A percentile compares a stretch with the other conserved stretches of the same genome.
These are phyloP conservation scores for Calephelis virginiensis DNA, from an alignment of 1,140 invertebrate species.

Conservation along the genomic window DNA sequence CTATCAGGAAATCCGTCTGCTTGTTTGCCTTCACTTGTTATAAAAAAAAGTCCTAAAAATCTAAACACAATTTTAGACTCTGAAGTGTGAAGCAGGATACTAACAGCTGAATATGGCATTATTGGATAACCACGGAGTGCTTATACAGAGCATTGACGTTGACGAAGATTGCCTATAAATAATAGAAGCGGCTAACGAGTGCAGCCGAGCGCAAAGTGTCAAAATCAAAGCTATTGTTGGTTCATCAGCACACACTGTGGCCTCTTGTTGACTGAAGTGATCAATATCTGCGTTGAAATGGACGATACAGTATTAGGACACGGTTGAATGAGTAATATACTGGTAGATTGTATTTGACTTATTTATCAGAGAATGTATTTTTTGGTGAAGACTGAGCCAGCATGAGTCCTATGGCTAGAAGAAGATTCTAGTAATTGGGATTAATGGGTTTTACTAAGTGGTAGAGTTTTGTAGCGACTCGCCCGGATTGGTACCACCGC, in stretches of 20 bases:
- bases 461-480: no score
- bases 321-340: neutral
- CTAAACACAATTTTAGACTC: no score
- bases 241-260: constrained; percentile 35
- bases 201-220: constrained; percentile 30
- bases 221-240: constrained; percentile 40
- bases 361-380: no score
- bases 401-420: no score
- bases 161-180: constrained; percentile 57
- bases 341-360: neutral
- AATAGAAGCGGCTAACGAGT: constrained; percentile 38
- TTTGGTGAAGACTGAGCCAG: no score
- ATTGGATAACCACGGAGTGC: constrained; percentile 26
- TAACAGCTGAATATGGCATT: constrained; percentile 23
- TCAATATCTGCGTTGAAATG: constrained; percentile 7
- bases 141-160: constrained; percentile 38
- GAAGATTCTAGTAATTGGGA: no score
- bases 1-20: no score
- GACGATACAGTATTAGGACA: constrained; percentile 2
- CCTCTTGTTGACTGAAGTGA: constrained; percentile 28
- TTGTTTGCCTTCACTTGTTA: no score
- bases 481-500: no score
- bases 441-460: no score
- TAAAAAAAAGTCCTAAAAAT: no score
- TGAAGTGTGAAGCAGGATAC: neutral